Evolutionary conservation across 2,888 invertebrate species (phyloP).

Genomic region (Alcis repandata): DNA sequence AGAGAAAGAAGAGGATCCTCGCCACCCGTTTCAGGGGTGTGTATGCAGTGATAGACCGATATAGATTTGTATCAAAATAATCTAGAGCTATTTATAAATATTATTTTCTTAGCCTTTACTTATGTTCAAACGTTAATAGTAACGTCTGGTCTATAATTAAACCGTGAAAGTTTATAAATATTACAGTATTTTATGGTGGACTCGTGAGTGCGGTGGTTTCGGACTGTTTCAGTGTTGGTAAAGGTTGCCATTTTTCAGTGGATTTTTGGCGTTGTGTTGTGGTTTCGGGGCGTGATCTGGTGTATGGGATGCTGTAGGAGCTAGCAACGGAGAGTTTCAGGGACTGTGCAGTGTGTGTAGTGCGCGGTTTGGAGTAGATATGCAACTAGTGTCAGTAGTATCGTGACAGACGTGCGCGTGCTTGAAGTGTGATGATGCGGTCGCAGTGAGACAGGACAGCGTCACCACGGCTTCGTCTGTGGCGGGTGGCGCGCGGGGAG

Average conservation of each 20-base stretch:
- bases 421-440: slow-evolving; percentile 85
- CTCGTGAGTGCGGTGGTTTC: slow-evolving; percentile 67
- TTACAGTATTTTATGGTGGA: slow-evolving; percentile 82
- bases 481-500: slow-evolving; percentile 85
- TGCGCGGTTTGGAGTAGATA: slow-evolving; percentile 79
- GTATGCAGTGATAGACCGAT: slow-evolving; percentile 84
- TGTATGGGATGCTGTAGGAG: slow-evolving; percentile 54
- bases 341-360: slow-evolving; percentile 46
- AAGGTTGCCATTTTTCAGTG: slow-evolving; percentile 86
- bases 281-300: slow-evolving; percentile 78
- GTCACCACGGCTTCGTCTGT: slow-evolving; percentile 85
- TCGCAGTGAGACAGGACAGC: slow-evolving; percentile 83
- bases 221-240: slow-evolving; percentile 69
- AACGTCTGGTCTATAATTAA: slow-evolving; percentile 86
- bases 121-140: slow-evolving; percentile 86
- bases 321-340: slow-evolving; percentile 46
- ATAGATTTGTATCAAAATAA: slow-evolving; percentile 87
- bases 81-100: slow-evolving; percentile 87
- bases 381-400: slow-evolving; percentile 85
- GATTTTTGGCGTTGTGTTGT: slow-evolving; percentile 75
- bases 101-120: slow-evolving; percentile 87
- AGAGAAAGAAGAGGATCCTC: slow-evolving; percentile 80
- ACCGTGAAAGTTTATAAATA: slow-evolving; percentile 86
- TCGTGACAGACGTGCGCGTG: slow-evolving; percentile 82
- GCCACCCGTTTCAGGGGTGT: slow-evolving; percentile 85